Percentiles rank a stretch among this genome's conserved stretches.
Evolutionary conservation across 2,113 vertebrate species (phyloP).

Genomic region (Scortum barcoo): DNA sequence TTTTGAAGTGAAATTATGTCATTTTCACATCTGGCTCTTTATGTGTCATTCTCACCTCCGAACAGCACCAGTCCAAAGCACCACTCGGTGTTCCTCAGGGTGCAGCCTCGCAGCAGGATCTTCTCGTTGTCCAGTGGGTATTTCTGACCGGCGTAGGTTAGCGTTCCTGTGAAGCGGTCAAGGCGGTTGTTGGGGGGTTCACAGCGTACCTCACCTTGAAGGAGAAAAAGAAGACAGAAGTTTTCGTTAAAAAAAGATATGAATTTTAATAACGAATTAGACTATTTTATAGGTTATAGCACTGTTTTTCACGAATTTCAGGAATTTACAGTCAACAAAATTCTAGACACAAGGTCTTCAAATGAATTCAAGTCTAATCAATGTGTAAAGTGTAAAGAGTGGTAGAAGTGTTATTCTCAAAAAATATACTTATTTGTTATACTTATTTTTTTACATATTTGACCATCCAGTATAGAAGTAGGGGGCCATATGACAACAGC

Average conservation of each 20-base stretch:
- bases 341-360: neutral
- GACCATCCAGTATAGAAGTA: neutral
- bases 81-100: conserved; percentile 95
- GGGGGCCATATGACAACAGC: too few species aligned
- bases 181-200: conserved; percentile 95
- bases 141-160: conserved; percentile 85
- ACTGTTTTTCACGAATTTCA: too few species aligned
- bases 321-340: neutral
- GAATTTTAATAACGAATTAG: too few species aligned
- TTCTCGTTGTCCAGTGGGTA: conserved; percentile 91
- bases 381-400: neutral
- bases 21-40: neutral
- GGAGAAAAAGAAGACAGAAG: too few species aligned
- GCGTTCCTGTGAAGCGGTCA: conserved; percentile 91
- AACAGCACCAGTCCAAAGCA: conserved; percentile 96
- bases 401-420: too few species aligned
- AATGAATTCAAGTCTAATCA: neutral
- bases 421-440: neutral
- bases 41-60: conserved; percentile 83
- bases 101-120: conserved; percentile 93
- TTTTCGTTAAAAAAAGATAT: too few species aligned
- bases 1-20: neutral
- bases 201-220: conserved; percentile 90
- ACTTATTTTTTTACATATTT: neutral
- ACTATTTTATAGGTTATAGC: too few species aligned